phyloP scores from a whole-genome alignment of 2,888 invertebrate species.

The Philhelius pedissequus region DNA sequence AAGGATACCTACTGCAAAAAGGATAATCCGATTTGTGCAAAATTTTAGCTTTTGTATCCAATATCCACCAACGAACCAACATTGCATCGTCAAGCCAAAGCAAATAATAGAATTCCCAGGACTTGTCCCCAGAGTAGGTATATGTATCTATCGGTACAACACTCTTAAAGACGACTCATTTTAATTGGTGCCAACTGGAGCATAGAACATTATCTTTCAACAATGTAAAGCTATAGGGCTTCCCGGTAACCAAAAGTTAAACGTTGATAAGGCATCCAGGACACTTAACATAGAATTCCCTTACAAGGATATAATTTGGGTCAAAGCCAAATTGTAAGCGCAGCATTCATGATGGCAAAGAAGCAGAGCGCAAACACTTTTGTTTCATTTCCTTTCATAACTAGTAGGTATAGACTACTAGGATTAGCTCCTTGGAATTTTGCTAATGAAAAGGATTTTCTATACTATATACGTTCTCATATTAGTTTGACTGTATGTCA shows the following conservation, averaged over 20 bases:
- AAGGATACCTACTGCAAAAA: constrained; percentile 30
- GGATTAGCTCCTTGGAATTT: background rate
- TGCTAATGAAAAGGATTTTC: constrained; percentile 41
- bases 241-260: constrained; percentile 52
- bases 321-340: constrained; percentile 38
- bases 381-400: background rate
- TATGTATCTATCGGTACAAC: no score
- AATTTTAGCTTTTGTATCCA: constrained; percentile 52
- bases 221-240: constrained; percentile 32
- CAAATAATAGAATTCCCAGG: constrained; percentile 30
- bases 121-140: background rate
- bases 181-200: constrained; percentile 62
- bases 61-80: background rate
- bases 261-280: constrained; percentile 51
- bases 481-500: background rate
- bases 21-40: constrained; percentile 66
- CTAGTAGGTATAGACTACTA: no score
- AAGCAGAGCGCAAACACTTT: background rate
- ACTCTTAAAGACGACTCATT: constrained; percentile 22
- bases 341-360: background rate
- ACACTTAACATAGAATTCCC: constrained; percentile 52
- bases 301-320: constrained; percentile 54
- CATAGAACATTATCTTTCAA: constrained; percentile 52
- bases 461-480: background rate
- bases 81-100: background rate